Evolutionary conservation across 2,797 vertebrate species (phyloP).

Genomic region (Anomalospiza imberbis): DNA sequence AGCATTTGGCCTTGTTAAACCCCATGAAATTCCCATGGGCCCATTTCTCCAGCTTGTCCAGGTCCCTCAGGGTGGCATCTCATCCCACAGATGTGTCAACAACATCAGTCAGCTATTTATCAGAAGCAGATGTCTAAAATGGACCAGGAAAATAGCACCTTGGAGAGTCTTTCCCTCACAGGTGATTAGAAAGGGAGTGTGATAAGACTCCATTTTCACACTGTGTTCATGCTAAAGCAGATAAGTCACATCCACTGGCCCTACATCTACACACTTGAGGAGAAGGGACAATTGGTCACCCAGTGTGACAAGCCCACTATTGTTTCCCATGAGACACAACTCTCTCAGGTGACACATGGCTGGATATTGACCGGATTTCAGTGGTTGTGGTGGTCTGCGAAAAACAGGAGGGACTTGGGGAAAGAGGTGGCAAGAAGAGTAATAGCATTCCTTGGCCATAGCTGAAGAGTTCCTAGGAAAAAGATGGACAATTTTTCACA

Average conservation of each 20-base stretch:
- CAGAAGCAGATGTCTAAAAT: background rate
- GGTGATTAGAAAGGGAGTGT: background rate
- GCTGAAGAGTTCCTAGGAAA: background rate
- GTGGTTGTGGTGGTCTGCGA: background rate
- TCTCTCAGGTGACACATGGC: fast-evolving
- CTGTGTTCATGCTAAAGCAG: background rate
- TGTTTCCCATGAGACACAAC: background rate
- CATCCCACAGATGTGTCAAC: background rate
- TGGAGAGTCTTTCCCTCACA: background rate
- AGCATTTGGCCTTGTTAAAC: too few species aligned
- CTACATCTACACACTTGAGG: background rate
- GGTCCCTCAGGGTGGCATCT: background rate
- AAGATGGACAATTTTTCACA: background rate
- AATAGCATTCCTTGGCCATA: background rate
- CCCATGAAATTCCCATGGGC: too few species aligned
- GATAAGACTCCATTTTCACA: background rate
- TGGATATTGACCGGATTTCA: background rate
- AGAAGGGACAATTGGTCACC: background rate
- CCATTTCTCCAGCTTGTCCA: background rate
- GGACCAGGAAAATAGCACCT: background rate
- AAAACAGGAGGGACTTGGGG: background rate
- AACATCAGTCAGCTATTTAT: background rate
- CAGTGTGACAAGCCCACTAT: background rate
- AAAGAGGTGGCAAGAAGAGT: background rate
- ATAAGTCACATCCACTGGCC: background rate